Evolutionary conservation across 2,113 vertebrate genomes (phyloP), one percentile per base, ranked within the genome.

Genomic region (Zosterops japonicus): DNA sequence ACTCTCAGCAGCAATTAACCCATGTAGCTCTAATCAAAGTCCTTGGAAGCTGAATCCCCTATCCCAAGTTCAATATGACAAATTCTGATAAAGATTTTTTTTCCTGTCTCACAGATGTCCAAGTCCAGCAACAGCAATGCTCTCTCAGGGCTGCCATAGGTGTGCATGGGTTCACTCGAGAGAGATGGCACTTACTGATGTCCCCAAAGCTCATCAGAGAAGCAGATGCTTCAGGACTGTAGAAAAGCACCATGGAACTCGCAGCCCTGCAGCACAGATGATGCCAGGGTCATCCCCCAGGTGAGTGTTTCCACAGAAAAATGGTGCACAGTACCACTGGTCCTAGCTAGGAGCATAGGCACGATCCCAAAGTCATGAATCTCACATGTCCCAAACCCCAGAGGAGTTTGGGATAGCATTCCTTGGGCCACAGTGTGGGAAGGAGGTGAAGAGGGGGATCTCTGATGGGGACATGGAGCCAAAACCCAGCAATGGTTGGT

Each of bases 361-460:
- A 55, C 0, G 0, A 8, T 79, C 49, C 17, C 41, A 44, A 47
- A 82, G 13, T 16, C 41, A 42, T 4, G 25, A n/a, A 20, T 16
- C 20, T 42, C 2, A 0, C 2, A 2, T 25, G 3, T 31, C 53
- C 31, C 60, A 61, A 2, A 47, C 16, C 46, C 69, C 36, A 27
- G 27, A 74, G 27, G 10, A 39, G 9, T 0, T 69, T 18, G 5
- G 29, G 41, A 42, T 11, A 25, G 9, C 33, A 57, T 71, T 60
- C 33, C 29, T 29, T 63, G 57, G 15, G 47, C 29, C 14, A 46
- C 25, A 7, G 8, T 7, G 24, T 2, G 3, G 35, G 16, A 42
- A 50, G 67, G 18, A 65, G 50, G 3, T 23, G 33, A 76, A 46
- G 25, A 74, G 24, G 28, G 75, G 9, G 11, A 24, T 52, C 14